Percentiles rank a stretch among this genome's conserved stretches.
phyloP scores from a whole-genome alignment of 2,797 vertebrate genomes.

The Poecile montanus region DNA sequence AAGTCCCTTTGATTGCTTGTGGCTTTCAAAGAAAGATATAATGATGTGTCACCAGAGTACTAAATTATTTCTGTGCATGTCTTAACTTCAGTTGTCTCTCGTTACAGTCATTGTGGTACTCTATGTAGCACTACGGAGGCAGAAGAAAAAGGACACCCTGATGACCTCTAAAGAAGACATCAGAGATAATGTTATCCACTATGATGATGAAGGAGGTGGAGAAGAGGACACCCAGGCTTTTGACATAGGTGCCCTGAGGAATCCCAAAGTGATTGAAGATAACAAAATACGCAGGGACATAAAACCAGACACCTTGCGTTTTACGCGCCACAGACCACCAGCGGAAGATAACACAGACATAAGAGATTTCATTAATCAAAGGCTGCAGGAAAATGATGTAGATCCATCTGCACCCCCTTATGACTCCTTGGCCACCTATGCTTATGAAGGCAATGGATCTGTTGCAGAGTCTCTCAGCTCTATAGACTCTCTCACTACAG shows the following conservation, averaged over 20 bases:
- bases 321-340: slow-evolving; percentile 74
- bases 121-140: slow-evolving; percentile 89
- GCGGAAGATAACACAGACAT: slow-evolving; percentile 90
- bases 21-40: neutral
- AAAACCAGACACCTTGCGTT: slow-evolving; percentile 85
- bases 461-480: slow-evolving; percentile 95
- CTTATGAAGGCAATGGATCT: slow-evolving; percentile 94
- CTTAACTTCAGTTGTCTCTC: slow-evolving; percentile 16
- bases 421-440: slow-evolving; percentile 95
- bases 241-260: slow-evolving; percentile 95
- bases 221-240: slow-evolving; percentile 99
- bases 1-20: neutral
- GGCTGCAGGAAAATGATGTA: slow-evolving; percentile 88
- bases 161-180: slow-evolving; percentile 99
- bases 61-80: neutral
- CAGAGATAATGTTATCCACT: slow-evolving; percentile 97
- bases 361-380: slow-evolving; percentile 91
- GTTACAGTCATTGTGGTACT: slow-evolving; percentile 92
- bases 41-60: neutral
- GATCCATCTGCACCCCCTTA: slow-evolving; percentile 93
- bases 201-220: slow-evolving; percentile 96
- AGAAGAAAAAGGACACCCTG: slow-evolving; percentile 95
- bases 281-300: slow-evolving; percentile 92
- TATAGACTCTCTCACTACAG: slow-evolving; percentile 86
- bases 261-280: slow-evolving; percentile 93